phyloP scores from a whole-genome alignment of 2,113 vertebrate species.

The Serinus canaria region DNA sequence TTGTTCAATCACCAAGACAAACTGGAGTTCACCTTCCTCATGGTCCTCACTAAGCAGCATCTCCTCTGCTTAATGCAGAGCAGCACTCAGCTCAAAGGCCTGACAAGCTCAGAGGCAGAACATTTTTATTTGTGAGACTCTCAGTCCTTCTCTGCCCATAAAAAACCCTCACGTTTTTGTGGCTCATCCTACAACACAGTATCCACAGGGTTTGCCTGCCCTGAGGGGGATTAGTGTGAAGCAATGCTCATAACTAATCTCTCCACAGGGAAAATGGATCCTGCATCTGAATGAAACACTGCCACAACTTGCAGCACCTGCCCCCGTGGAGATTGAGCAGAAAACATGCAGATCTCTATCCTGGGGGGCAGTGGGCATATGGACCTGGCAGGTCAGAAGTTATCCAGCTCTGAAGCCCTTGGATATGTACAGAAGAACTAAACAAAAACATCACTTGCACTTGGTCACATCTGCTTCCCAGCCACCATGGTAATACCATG shows the following conservation, averaged over 20 bases:
- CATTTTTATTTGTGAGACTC: neutral
- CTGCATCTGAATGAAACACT: neutral
- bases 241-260: neutral
- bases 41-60: neutral
- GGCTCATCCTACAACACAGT: neutral
- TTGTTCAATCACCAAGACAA: neutral
- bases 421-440: neutral
- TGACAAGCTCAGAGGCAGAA: neutral
- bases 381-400: neutral
- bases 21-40: neutral
- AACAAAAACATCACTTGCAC: neutral
- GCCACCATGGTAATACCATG: neutral
- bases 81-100: neutral
- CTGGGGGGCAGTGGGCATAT: neutral
- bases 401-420: neutral
- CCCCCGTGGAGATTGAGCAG: neutral
- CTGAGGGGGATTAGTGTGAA: neutral
- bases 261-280: neutral
- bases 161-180: neutral
- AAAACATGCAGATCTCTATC: neutral
- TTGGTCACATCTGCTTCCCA: neutral
- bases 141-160: neutral
- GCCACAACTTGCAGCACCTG: neutral
- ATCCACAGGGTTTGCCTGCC: neutral
- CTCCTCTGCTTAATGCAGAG: constrained; percentile 26